phyloP scores from a whole-genome alignment of 1,140 invertebrate species.

The Magallana ariakensis region DNA sequence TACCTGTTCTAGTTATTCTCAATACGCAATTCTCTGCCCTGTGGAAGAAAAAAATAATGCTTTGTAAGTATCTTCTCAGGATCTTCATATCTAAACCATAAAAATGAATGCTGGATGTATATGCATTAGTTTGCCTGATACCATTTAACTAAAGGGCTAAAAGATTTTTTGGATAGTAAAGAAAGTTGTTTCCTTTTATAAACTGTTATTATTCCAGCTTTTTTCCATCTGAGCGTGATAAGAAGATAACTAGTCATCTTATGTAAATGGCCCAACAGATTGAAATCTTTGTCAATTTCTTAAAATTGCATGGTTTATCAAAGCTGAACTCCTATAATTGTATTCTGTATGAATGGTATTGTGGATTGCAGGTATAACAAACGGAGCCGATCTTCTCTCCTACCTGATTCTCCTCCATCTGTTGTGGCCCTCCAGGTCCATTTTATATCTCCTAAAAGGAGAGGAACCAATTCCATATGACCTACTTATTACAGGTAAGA shows the following conservation, averaged over 20 bases:
- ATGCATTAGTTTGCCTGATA: background rate
- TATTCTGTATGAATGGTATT: background rate
- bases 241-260: no score
- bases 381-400: slow-evolving; percentile 95
- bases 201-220: no score
- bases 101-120: background rate
- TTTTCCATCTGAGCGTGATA: no score
- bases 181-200: no score
- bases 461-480: slow-evolving; percentile 81
- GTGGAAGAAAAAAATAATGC: slow-evolving; percentile 96
- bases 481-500: slow-evolving; percentile 70
- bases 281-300: no score
- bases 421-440: slow-evolving; percentile 93
- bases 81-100: background rate
- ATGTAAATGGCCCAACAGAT: no score
- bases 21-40: slow-evolving; percentile 94
- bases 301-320: no score
- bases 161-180: no score
- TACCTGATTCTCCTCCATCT: slow-evolving; percentile 96
- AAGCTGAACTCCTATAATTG: background rate
- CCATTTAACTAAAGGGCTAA: background rate
- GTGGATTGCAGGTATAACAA: slow-evolving; percentile 88
- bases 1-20: slow-evolving; percentile 95
- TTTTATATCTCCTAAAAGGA: slow-evolving; percentile 88
- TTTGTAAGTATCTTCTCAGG: slow-evolving; percentile 85